Evolutionary conservation across 2,888 invertebrate species (phyloP).

Genomic region (Metacarcinus magister): DNA sequence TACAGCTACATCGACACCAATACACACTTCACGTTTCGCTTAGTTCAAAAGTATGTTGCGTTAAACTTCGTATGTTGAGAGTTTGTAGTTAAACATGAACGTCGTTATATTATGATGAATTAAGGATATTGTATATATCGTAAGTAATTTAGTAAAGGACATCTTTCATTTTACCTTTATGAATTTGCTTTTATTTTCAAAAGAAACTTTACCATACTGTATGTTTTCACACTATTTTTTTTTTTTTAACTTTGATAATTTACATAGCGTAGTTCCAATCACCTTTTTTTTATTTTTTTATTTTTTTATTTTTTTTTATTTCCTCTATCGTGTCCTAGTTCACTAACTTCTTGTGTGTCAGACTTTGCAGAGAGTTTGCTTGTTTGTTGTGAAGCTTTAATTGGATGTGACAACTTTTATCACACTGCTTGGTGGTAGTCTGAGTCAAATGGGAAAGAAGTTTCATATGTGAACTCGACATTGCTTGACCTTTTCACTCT

Average conservation of each 20-base stretch:
- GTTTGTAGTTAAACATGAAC: background rate
- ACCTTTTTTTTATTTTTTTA: background rate
- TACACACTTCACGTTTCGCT: background rate
- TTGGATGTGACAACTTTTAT: conserved; percentile 12
- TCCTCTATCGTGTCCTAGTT: background rate
- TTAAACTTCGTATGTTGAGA: background rate
- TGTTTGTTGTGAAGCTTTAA: conserved; percentile 37
- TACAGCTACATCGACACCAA: too few relatives aligned
- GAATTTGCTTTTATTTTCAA: background rate
- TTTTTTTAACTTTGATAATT: background rate
- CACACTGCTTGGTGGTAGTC: background rate
- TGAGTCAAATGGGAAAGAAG: background rate
- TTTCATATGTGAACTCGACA: background rate
- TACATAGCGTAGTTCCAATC: background rate
- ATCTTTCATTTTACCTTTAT: background rate
- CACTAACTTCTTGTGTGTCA: background rate
- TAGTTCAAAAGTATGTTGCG: background rate
- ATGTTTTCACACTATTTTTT: too few relatives aligned
- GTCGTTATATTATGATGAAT: background rate
- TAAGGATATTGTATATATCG: too few relatives aligned
- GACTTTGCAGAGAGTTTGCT: conserved; percentile 15
- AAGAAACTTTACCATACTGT: background rate
- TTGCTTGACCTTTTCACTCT: background rate
- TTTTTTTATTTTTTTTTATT: background rate
- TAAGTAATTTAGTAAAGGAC: background rate